phyloP scores from a whole-genome alignment of 2,888 invertebrate species.

The Lucinisca nassula region DNA sequence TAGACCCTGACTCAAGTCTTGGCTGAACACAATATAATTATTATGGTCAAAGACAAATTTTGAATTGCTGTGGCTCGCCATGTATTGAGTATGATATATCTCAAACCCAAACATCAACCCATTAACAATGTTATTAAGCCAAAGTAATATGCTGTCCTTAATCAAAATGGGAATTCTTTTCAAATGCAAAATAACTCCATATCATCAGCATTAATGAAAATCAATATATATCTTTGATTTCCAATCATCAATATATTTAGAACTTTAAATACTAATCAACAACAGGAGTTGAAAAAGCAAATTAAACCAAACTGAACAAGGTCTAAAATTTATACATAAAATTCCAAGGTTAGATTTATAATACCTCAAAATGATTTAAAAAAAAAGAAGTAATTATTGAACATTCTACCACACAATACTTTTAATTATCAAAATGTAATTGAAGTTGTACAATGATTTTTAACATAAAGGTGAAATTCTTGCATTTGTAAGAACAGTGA shows the following conservation, averaged over 20 bases:
- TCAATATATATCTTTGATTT: background rate
- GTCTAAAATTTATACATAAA: too few species aligned
- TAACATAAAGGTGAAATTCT: background rate
- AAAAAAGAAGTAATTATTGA: background rate
- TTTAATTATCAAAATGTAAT: background rate
- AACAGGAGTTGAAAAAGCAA: too few species aligned
- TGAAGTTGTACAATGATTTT: background rate
- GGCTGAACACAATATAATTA: too few species aligned
- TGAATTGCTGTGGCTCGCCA: too few species aligned
- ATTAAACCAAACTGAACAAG: too few species aligned
- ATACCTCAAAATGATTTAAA: background rate
- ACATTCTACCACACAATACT: background rate
- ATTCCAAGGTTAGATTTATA: background rate
- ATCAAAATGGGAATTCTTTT: background rate
- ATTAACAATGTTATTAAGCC: slow-evolving; percentile 2
- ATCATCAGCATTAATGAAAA: background rate
- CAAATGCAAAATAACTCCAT: background rate
- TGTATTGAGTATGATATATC: too few species aligned
- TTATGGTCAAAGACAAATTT: too few species aligned
- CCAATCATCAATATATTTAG: background rate
- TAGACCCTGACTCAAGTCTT: too few species aligned
- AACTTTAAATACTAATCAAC: too few species aligned
- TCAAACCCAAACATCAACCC: background rate
- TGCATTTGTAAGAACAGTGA: too few species aligned
- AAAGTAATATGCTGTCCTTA: background rate